Base-by-base conservation (phyloP, 1,140 invertebrate species). In the Sinonovacula constricta region DNA sequence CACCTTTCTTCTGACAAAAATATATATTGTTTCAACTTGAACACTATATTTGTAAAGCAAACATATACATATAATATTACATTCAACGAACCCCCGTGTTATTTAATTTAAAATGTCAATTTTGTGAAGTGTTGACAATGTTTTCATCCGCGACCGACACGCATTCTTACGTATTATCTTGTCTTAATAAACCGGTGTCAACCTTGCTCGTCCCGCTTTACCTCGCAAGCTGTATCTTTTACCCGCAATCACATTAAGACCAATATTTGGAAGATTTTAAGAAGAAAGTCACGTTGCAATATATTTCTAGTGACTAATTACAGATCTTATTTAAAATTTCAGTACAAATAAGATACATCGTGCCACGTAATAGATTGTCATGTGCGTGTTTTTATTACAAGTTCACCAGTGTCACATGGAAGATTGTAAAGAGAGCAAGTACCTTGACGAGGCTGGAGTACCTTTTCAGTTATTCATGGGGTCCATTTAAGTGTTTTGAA, bases 81-180 rank as follows among this genome's bases (percentile, higher is more conserved):
- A n/a, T n/a, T n/a, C n/a, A n/a, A n/a, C n/a, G n/a, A 68, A 59
- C 53, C 72, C 57, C 57, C 33, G 67, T 76, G 56, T 67, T 65
- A 76, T 76, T 76, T 67, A 56, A 76, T 67, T 76, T 76, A 66
- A 76, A 76, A 54, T 65, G 49, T 53, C 51, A 57, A 67, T 66
- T n/a, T 63, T 31, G 53, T 31, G 45, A 36, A 63, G 18, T 76
- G 34, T 76, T 76, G 66, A 33, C 72, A 33, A 45, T 15, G 56
- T 4, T 62, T 34, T 65, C 33, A 26, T 12, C 30, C 26, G n/a
- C 18, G 26, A 14, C 24, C 26, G 28, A 33, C 36, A 18, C 15
- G 62, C 33, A 65, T 28, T 65, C 33, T 36, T 31, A 18, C 36
- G 45, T 22, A 76, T 76, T 76, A 76, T 76, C 72, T 76, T 76